These are phyloP conservation scores for Nemotelus nigrinus DNA, from an alignment of 2,888 invertebrate genomes.

Conservation along the genomic window DNA sequence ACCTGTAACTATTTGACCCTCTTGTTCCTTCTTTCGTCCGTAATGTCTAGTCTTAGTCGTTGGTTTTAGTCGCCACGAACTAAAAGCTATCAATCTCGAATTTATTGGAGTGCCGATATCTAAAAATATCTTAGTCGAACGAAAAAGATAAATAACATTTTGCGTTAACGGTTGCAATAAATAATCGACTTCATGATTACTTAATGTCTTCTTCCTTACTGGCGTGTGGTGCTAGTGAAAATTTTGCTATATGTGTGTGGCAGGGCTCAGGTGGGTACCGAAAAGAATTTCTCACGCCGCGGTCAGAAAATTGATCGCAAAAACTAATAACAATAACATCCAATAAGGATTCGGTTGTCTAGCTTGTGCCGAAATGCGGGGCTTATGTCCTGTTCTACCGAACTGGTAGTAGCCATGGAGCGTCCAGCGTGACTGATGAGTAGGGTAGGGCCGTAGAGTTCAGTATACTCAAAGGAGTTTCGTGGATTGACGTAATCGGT, in stretches of 20 bases:
- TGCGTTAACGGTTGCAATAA: constrained; percentile 15
- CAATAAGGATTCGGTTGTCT: neutral
- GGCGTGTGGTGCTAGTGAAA: neutral
- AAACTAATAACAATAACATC: constrained; percentile 28
- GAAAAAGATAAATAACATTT: neutral
- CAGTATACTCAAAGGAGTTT: neutral
- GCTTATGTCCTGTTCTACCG: no score
- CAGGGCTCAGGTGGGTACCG: neutral
- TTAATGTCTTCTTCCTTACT: neutral
- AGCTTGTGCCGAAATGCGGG: neutral
- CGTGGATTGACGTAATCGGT: neutral
- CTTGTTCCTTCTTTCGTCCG: no score
- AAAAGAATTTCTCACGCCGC: neutral
- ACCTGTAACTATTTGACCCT: neutral
- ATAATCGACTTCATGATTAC: constrained; percentile 18
- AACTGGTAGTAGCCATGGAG: no score
- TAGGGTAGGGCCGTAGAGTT: neutral
- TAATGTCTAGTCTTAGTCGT: no score
- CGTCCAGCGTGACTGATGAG: no score
- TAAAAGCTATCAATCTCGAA: neutral
- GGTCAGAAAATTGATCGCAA: constrained; percentile 8
- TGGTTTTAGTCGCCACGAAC: no score
- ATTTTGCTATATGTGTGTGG: neutral
- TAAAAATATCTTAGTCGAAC: neutral
- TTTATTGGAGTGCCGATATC: constrained; percentile 6